A percentile compares a stretch with the other conserved stretches of the same genome.
These are phyloP conservation scores for Petrophora chlorosata DNA, from an alignment of 2,888 invertebrate species.

Conservation along the genomic window DNA sequence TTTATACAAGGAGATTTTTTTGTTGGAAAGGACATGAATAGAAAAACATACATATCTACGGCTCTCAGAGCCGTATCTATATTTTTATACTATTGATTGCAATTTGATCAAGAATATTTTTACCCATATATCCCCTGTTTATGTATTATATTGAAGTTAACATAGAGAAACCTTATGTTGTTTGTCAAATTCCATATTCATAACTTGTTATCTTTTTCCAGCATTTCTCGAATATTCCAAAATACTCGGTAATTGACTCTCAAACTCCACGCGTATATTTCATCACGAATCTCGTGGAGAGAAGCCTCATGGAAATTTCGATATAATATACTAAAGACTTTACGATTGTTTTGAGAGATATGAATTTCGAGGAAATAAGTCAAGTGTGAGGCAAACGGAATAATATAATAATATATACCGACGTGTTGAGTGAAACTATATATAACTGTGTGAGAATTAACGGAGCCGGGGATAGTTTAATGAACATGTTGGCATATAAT, in stretches of 20 bases:
- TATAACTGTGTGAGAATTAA: too few species aligned
- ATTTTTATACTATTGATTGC: too few species aligned
- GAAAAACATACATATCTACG: too few species aligned
- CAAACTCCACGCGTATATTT: neutral
- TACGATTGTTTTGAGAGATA: neutral
- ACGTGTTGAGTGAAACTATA: too few species aligned
- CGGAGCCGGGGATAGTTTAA: too few species aligned
- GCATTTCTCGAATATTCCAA: neutral
- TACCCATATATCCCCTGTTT: too few species aligned
- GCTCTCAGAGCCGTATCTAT: too few species aligned
- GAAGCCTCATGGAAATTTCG: neutral
- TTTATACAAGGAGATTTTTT: too few species aligned
- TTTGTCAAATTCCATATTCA: neutral
- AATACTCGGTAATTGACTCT: slow-evolving; percentile 1
- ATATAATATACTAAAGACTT: neutral
- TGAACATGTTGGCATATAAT: too few species aligned
- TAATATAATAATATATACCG: too few species aligned
- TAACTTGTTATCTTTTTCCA: neutral
- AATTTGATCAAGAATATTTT: too few species aligned
- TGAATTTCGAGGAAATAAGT: neutral
- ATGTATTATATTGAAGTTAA: neutral
- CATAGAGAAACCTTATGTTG: neutral
- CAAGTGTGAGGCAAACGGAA: neutral
- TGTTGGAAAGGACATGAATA: too few species aligned
- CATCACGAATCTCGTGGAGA: neutral